Percentiles rank a stretch among this genome's conserved stretches.
These are phyloP conservation scores for Camelus bactrianus DNA, from an alignment of 2,113 vertebrate genomes.

Conservation along the genomic window DNA sequence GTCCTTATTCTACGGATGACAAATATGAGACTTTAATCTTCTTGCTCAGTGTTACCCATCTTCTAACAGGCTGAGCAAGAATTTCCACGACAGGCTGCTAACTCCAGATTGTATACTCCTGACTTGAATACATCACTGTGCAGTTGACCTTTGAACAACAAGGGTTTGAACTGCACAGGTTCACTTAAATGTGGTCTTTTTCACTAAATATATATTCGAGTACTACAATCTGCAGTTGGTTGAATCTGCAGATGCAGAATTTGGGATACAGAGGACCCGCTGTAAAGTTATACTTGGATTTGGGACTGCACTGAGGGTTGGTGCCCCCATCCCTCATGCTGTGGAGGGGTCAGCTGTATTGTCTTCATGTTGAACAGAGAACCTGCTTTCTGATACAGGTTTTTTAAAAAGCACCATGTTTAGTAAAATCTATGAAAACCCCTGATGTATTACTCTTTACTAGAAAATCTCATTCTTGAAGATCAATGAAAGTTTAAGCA, in stretches of 20 bases:
- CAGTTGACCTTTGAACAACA: neutral
- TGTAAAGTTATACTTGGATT: neutral
- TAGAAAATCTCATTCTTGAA: slow-evolving; percentile 51
- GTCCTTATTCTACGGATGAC: neutral
- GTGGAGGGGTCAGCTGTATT: neutral
- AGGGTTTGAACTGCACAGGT: neutral
- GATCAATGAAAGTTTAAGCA: slow-evolving; percentile 48
- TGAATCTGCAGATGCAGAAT: neutral
- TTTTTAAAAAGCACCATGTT: neutral
- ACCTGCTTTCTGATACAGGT: neutral
- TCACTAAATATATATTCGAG: neutral
- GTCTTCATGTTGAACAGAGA: slow-evolving; percentile 6
- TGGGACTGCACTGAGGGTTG: neutral
- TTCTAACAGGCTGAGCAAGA: neutral
- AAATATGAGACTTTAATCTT: neutral
- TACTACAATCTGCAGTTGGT: neutral
- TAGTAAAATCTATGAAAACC: slow-evolving; percentile 27
- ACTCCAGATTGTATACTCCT: neutral
- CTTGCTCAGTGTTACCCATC: neutral
- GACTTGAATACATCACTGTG: neutral
- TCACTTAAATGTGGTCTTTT: neutral
- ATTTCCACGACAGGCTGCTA: neutral
- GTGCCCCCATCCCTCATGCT: no score
- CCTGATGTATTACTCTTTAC: neutral
- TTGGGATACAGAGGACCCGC: neutral